Conservation (phyloP, 1,140 invertebrate genomes). For the Drosophila pandora region DNA sequence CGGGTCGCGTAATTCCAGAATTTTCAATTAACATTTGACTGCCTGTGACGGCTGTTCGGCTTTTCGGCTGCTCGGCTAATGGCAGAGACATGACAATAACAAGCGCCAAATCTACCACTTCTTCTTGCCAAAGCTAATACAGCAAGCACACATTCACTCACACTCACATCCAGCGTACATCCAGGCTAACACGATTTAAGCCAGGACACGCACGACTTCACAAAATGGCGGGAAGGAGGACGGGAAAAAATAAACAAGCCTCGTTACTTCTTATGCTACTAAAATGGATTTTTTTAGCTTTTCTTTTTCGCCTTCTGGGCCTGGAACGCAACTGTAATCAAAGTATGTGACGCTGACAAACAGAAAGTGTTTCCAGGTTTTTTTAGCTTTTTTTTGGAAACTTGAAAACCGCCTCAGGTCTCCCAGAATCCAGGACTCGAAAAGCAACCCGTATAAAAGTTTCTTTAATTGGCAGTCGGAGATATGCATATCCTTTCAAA, state of each 20-base stretch:
- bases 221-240: constrained; percentile 5
- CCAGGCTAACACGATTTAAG: constrained; percentile 61
- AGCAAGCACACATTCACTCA: constrained; percentile 20
- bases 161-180: constrained; percentile 18
- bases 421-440: not conserved
- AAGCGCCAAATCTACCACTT: constrained; percentile 55
- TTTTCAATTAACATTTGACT: constrained; percentile 79
- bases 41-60: constrained; percentile 44
- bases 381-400: constrained; percentile 12
- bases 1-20: constrained; percentile 50
- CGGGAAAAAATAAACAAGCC: constrained; percentile 61
- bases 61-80: constrained; percentile 38
- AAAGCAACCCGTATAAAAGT: constrained; percentile 34
- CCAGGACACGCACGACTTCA: constrained; percentile 64
- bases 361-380: constrained; percentile 59
- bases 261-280: constrained; percentile 67
- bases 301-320: constrained; percentile 16
- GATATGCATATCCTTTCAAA: constrained; percentile 24
- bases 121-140: constrained; percentile 52
- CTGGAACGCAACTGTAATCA: constrained; percentile 66
- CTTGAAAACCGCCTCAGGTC: constrained; percentile 38
- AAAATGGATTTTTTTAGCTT: constrained; percentile 27
- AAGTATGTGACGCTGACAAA: constrained; percentile 59
- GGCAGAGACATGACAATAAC: constrained; percentile 78
- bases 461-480: constrained; percentile 62